Percentiles rank a stretch among this genome's conserved stretches.
Conservation (phyloP, 2,797 vertebrate genomes). For the Myotis pilosus region DNA sequence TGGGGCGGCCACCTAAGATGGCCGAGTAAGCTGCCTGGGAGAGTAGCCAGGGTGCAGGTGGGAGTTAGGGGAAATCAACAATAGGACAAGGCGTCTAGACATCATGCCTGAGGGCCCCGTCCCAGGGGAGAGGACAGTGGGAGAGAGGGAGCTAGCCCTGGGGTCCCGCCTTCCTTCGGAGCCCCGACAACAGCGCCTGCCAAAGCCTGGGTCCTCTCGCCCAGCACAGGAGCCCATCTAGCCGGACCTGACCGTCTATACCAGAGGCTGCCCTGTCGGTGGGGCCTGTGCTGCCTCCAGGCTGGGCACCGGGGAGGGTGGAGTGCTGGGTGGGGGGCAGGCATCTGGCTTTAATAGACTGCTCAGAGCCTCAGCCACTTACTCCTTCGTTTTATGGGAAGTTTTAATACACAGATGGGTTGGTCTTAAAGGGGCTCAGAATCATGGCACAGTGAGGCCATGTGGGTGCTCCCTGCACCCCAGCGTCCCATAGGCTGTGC, state of each 20-base stretch:
- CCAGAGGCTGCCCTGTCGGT: background rate
- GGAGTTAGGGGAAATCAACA: background rate
- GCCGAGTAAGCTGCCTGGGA: background rate
- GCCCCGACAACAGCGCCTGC: background rate
- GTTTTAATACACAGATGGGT: conserved; percentile 91
- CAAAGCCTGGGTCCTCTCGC: background rate
- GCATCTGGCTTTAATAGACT: conserved; percentile 90
- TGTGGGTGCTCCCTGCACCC: background rate
- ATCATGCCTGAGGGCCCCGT: background rate
- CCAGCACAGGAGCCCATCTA: background rate
- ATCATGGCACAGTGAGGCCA: conserved; percentile 86
- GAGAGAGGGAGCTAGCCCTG: background rate
- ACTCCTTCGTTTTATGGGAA: conserved; percentile 91
- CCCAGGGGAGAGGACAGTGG: background rate
- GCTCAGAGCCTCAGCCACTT: conserved; percentile 90
- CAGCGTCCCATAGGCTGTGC: background rate
- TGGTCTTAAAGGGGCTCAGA: conserved; percentile 91
- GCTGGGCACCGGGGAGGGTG: conserved; percentile 78
- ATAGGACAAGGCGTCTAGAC: background rate
- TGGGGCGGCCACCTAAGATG: background rate
- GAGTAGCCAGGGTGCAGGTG: background rate
- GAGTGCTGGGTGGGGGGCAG: conserved; percentile 79
- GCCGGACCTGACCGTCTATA: background rate
- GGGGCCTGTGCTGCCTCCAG: background rate
- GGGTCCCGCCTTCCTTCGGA: background rate